Conservation (phyloP, 2,113 vertebrate species). For the Hippocampus zosterae region DNA sequence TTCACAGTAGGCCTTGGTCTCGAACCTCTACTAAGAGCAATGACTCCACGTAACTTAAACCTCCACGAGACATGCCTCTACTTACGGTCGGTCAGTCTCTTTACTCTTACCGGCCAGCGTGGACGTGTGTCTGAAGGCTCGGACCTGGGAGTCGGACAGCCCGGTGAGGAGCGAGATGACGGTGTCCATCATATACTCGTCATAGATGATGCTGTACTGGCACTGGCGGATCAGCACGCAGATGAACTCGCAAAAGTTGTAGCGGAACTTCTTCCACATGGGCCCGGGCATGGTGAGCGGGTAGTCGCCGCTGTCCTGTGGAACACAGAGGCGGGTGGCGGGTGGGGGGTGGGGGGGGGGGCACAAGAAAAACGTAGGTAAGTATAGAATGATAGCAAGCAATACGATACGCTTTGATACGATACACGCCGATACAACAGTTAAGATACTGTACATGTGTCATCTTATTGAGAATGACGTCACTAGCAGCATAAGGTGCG, state of each 20-base stretch:
- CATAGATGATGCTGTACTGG: slow-evolving; percentile 99
- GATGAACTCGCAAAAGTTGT: slow-evolving; percentile 99
- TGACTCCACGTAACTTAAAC: no score
- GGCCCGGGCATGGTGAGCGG: slow-evolving; percentile 98
- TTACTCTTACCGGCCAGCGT: slow-evolving; percentile 89
- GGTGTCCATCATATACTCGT: slow-evolving; percentile 99
- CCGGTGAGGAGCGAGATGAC: slow-evolving; percentile 98
- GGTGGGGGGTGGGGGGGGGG: no score
- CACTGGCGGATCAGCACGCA: slow-evolving; percentile 96
- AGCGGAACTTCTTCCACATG: slow-evolving; percentile 98
- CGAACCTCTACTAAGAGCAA: no score
- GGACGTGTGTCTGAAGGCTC: slow-evolving; percentile 98
- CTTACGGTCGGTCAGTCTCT: neutral
- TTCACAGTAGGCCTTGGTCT: no score
- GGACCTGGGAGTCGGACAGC: slow-evolving; percentile 96
- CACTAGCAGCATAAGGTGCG: neutral
- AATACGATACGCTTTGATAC: no score
- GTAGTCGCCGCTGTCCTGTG: slow-evolving; percentile 96
- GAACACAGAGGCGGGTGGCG: neutral
- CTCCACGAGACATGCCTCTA: neutral
- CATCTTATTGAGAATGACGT: no score
- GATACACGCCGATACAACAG: no score
- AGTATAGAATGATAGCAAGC: no score
- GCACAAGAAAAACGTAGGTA: neutral
- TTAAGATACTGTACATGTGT: no score